Base-by-base conservation (phyloP, 1,140 invertebrate species). In the Battus philenor region DNA sequence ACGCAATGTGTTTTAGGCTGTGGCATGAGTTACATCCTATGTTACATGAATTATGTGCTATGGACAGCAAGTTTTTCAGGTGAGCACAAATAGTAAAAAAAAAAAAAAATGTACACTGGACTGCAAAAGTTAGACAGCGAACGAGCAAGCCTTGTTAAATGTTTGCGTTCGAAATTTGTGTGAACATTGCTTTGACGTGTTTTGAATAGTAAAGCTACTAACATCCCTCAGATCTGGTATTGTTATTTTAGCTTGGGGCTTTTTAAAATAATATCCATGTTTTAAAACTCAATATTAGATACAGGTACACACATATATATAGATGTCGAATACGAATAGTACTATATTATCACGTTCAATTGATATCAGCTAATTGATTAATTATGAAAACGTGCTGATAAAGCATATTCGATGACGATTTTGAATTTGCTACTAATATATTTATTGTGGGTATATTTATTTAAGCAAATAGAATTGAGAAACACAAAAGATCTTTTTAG, bases 131-230 rank as follows among this genome's bases (percentile, higher is more conserved):
- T 17, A 15, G 38, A 41, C 38, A 41, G 38, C 29, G 38, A 41
- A 9, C 38, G 24, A 41, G 38, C 38, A 9, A 27, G 38, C n/a
- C 38, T 24, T 24, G 38, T 41, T 41, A 75, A 56, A 62, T 62
- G 66, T 65, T 73, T 63, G 51, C 63, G 60, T 59, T 69, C 59
- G 55, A 47, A 53, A 41, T 43, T 53, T 68, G 73, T 68, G 73
- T 74, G 67, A 74, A 78, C 68, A 78, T 41, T 59, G 54, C 46
- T 50, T 50, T 62, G 65, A 68, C 67, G 59, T 69, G 68, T 76
- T 74, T 66, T 54, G 51, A 62, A 63, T 61, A 54, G 58, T 44
- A 50, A 30, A 41, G 15, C 31, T 30, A 41, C 31, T 47, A 47
- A 54, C 45, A 51, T 5, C n/a, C 12, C 24, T 22, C 38, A 41